Conservation (phyloP, 35 echinoderm and acorn worm species). For the Diadema setosum region DNA sequence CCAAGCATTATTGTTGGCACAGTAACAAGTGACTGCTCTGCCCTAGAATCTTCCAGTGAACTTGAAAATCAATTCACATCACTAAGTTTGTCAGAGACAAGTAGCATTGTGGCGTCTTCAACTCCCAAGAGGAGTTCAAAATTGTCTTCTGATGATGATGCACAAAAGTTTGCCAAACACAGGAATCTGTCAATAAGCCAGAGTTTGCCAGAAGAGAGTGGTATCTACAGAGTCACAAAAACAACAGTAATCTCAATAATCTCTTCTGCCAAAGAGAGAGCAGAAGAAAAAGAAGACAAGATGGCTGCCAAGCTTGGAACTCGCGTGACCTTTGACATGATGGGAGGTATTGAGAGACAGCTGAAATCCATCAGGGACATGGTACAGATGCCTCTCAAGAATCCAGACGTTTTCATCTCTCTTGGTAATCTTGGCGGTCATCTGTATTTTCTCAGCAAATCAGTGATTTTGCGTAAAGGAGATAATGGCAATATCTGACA, state of each 20-base stretch:
- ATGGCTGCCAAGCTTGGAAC: background rate
- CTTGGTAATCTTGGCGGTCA: slow-evolving; percentile 74
- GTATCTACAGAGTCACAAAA: slow-evolving; percentile 38
- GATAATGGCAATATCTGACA: background rate
- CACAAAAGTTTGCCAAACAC: background rate
- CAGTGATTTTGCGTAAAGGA: too few species aligned
- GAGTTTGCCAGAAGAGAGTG: background rate
- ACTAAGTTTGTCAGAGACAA: background rate
- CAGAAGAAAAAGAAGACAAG: background rate
- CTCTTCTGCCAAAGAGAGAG: background rate
- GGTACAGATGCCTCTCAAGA: slow-evolving; percentile 76
- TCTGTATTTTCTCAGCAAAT: too few species aligned
- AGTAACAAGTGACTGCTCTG: background rate
- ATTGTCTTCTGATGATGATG: background rate
- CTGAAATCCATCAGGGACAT: slow-evolving; percentile 71
- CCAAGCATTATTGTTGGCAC: background rate
- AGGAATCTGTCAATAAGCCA: background rate
- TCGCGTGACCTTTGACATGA: slow-evolving; percentile 65
- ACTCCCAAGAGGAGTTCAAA: background rate
- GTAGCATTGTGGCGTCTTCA: background rate
- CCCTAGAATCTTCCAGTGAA: background rate
- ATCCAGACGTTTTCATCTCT: slow-evolving; percentile 69
- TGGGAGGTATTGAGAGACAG: slow-evolving; percentile 82
- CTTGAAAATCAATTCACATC: background rate
- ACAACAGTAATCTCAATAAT: slow-evolving; percentile 8